phyloP scores from a whole-genome alignment of 1,140 invertebrate genomes.

The Philotrypesis tridentata region DNA sequence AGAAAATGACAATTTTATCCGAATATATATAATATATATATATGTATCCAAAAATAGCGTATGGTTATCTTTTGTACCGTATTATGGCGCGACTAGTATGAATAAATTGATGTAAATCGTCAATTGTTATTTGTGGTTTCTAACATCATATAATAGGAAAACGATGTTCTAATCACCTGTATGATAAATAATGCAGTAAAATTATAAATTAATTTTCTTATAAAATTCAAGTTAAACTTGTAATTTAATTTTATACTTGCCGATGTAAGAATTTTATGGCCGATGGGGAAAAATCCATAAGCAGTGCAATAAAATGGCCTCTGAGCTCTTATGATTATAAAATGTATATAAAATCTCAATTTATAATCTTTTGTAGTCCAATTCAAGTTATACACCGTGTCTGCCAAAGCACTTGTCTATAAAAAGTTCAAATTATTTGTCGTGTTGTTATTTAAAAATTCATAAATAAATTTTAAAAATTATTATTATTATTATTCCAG shows the following conservation, averaged over 20 bases:
- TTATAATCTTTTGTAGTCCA: too few species aligned
- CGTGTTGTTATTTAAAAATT: too few species aligned
- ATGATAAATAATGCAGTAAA: too few species aligned
- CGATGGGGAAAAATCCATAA: not conserved
- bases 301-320: slow-evolving; percentile 3
- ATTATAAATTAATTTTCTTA: too few species aligned
- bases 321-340: not conserved
- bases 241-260: not conserved
- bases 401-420: not conserved
- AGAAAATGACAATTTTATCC: too few species aligned
- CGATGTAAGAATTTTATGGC: not conserved
- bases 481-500: not conserved
- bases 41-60: too few species aligned
- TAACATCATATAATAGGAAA: slow-evolving; percentile 5
- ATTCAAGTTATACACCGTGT: not conserved
- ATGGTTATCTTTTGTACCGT: too few species aligned
- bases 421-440: too few species aligned
- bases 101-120: not conserved
- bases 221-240: not conserved
- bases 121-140: not conserved
- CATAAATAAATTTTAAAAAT: too few species aligned
- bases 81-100: too few species aligned
- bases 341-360: not conserved
- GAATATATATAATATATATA: too few species aligned
- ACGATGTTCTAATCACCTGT: not conserved